Conservation (phyloP, 1,140 invertebrate genomes). For the Zaprionus inermis region DNA sequence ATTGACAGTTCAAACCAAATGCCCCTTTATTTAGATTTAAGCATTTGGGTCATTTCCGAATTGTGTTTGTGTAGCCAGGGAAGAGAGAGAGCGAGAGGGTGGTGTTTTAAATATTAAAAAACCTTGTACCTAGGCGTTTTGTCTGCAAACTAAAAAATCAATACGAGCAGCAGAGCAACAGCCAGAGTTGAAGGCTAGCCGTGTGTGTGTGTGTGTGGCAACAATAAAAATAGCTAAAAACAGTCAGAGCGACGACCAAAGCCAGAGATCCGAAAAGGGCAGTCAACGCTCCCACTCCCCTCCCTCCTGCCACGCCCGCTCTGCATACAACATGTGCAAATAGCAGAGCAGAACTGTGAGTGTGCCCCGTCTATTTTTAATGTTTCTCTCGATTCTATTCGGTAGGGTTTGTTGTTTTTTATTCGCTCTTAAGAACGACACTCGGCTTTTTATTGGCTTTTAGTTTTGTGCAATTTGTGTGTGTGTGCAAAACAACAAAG, state of each 20-base stretch:
- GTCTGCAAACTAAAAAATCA: conserved; percentile 57
- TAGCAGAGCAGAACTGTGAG: conserved; percentile 5
- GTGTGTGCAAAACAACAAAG: conserved; percentile 33
- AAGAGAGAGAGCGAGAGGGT: background rate
- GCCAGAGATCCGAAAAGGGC: conserved; percentile 24
- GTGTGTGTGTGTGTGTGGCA: conserved; percentile 26
- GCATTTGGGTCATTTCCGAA: conserved; percentile 79
- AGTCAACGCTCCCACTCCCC: background rate
- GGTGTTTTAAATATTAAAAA: conserved; percentile 72
- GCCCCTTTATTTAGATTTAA: conserved; percentile 77
- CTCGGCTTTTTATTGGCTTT: conserved; percentile 66
- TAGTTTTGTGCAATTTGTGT: conserved; percentile 56
- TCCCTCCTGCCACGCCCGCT: background rate
- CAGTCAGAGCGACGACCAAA: conserved; percentile 35
- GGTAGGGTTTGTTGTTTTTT: background rate
- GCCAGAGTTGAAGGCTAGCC: conserved; percentile 69
- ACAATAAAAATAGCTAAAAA: conserved; percentile 44
- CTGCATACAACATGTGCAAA: conserved; percentile 24
- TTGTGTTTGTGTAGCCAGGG: conserved; percentile 64
- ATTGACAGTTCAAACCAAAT: conserved; percentile 76
- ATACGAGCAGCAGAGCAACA: conserved; percentile 57
- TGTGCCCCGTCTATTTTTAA: conserved; percentile 29
- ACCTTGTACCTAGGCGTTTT: conserved; percentile 53
- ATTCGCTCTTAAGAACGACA: conserved; percentile 38
- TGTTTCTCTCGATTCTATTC: conserved; percentile 18